These are phyloP conservation scores for Micropoecilia bifurca DNA, from an alignment of 2,797 vertebrate species.

Conservation along the genomic window DNA sequence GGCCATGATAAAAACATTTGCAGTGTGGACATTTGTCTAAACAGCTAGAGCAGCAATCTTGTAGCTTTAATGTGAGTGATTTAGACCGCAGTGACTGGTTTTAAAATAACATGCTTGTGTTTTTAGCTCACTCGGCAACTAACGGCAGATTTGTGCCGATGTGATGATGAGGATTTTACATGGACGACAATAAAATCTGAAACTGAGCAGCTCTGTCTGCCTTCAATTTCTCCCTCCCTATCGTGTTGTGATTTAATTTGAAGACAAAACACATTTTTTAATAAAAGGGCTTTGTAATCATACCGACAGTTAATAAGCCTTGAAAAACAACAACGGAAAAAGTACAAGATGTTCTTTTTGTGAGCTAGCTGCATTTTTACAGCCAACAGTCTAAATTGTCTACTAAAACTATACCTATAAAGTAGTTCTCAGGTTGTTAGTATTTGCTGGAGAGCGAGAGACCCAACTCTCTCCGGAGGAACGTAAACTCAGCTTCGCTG, in stretches of 20 bases:
- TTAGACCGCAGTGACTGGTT: conserved; percentile 49
- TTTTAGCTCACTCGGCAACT: conserved; percentile 41
- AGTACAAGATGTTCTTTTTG: conserved; percentile 37
- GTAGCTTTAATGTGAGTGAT: conserved; percentile 39
- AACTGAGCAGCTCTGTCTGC: conserved; percentile 21
- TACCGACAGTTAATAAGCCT: conserved; percentile 3
- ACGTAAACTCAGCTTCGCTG: conserved; percentile 53
- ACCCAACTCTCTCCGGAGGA: conserved; percentile 39
- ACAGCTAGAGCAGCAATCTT: conserved; percentile 39
- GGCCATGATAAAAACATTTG: conserved; percentile 36
- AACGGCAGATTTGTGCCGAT: conserved; percentile 42
- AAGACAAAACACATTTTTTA: background rate
- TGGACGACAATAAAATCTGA: conserved; percentile 21
- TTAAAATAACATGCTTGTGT: conserved; percentile 39
- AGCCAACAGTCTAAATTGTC: conserved; percentile 43
- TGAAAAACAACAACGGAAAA: conserved; percentile 23
- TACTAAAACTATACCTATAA: conserved; percentile 27
- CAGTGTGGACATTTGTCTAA: conserved; percentile 38
- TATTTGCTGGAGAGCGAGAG: conserved; percentile 28
- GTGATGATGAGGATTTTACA: conserved; percentile 38
- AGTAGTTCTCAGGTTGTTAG: conserved; percentile 43
- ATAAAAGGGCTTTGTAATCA: background rate
- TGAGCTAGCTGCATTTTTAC: conserved; percentile 10
- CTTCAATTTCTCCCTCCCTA: conserved; percentile 9
- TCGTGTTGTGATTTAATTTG: background rate